Evolutionary conservation across 2,888 invertebrate genomes (phyloP), one percentile per base, ranked within the genome.

Genomic region (Sceliomorpha sp.): DNA sequence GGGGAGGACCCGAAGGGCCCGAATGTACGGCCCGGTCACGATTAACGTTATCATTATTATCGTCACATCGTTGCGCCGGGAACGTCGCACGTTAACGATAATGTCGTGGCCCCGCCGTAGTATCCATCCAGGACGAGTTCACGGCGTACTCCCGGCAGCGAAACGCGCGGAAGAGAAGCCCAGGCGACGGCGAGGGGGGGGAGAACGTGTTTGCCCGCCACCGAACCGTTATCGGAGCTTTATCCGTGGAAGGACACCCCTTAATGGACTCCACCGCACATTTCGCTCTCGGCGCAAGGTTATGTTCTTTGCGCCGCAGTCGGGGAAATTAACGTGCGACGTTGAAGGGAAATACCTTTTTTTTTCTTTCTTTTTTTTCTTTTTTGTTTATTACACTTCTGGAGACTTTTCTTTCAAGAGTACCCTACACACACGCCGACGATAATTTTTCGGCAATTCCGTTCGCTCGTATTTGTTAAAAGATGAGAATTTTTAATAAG

Each of bases 81-180:
- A 73, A 72, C 56, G 75, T 51, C 32, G 53, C 62, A 74, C 74
- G 70, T 75, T 72, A 75, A 76, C 76, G 79, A 77, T 78, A 79
- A 80, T 71, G 73, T 71, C 71, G 60, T 73, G 73, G n/a, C n/a
- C n/a, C n/a, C 75, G 74, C 71, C 67, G 39, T 1, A 44, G 55
- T 31, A 62, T 64, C 60, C 50, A 20, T 42, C 20, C n/a, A n/a
- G 26, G 55, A 27, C 44, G 29, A 24, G n/a, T n/a, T n/a, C n/a
- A n/a, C n/a, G n/a, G n/a, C n/a, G n/a, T n/a, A n/a, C n/a, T n/a
- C n/a, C n/a, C 40, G 31, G 31, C 42, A 32, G 53, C 32, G 31
- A 53, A 40, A 42, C 24, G 42, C 14, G 32, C n/a, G n/a, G n/a
- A n/a, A n/a, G n/a, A n/a, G 20, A 6, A 26, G 6, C 15, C 32